These are phyloP conservation scores for Choreutis nemorana DNA, from an alignment of 2,888 invertebrate genomes.

Conservation along the genomic window DNA sequence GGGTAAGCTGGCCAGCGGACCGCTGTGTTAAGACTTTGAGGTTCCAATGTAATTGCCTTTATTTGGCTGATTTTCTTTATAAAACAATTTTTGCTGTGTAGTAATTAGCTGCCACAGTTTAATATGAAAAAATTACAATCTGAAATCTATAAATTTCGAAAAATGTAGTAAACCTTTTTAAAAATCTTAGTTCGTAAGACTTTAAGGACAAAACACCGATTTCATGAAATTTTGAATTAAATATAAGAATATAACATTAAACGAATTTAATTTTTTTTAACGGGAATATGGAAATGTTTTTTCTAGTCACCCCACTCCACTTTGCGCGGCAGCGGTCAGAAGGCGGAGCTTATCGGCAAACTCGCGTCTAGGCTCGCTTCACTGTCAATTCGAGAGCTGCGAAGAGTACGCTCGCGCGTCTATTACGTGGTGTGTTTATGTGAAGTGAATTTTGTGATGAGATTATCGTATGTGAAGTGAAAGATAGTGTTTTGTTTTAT, in stretches of 20 bases:
- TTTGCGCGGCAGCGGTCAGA: conserved; percentile 67
- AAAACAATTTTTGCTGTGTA: no score
- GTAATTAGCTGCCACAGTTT: no score
- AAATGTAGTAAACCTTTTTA: no score
- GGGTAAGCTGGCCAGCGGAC: conserved; percentile 57
- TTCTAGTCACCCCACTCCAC: conserved; percentile 50
- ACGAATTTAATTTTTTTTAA: background rate
- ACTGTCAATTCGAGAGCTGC: conserved; percentile 66
- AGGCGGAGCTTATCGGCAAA: conserved; percentile 67
- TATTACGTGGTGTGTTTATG: conserved; percentile 62
- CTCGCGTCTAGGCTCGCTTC: conserved; percentile 62
- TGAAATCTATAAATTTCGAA: no score
- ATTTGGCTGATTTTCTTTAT: no score
- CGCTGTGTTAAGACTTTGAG: conserved; percentile 23
- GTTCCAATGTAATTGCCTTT: no score
- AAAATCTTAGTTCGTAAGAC: conserved; percentile 7
- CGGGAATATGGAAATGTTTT: conserved; percentile 2
- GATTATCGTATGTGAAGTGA: conserved; percentile 63
- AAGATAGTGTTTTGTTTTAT: conserved; percentile 51
- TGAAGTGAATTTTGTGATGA: conserved; percentile 61
- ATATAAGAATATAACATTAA: no score
- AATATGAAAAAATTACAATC: no score
- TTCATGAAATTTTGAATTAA: no score
- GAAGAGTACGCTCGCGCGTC: conserved; percentile 60
- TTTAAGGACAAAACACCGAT: no score